phyloP scores from a whole-genome alignment of 2,113 vertebrate genomes.

The Hassar affinis region DNA sequence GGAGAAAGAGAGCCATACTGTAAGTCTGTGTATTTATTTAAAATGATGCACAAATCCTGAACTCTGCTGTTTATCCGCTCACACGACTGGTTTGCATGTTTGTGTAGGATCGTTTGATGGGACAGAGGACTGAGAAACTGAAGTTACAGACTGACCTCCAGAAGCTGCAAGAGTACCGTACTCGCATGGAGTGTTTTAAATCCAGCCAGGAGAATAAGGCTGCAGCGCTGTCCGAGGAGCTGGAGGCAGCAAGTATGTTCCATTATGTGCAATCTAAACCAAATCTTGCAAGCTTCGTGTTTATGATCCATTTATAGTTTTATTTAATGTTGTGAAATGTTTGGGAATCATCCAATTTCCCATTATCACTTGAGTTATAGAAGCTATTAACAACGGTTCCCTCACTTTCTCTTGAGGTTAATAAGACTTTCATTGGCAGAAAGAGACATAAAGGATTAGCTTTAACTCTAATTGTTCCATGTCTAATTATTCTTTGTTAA shows the following conservation, averaged over 20 bases:
- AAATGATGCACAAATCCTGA: not conserved
- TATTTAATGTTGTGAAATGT: not conserved
- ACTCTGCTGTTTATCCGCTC: not conserved
- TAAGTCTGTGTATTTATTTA: conserved; percentile 62
- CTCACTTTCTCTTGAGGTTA: not conserved
- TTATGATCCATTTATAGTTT: no score
- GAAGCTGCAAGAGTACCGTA: conserved; percentile 83
- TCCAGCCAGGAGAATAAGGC: conserved; percentile 76
- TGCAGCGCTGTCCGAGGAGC: conserved; percentile 75
- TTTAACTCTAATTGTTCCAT: not conserved
- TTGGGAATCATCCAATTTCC: not conserved
- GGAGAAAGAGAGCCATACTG: conserved; percentile 88
- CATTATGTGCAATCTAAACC: not conserved
- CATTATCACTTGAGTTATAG: not conserved
- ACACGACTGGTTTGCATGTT: conserved; percentile 18
- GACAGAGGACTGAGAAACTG: conserved; percentile 77
- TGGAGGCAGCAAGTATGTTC: conserved; percentile 75
- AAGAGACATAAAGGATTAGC: not conserved
- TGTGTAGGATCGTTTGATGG: conserved; percentile 84
- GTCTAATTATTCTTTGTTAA: not conserved
- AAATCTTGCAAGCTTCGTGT: conserved; percentile 34
- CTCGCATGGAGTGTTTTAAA: conserved; percentile 79
- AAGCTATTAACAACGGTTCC: not conserved
- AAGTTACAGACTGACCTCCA: conserved; percentile 86
- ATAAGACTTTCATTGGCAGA: not conserved